Evolutionary conservation across 2,797 vertebrate species (phyloP).

Genomic region (Rhinophrynus dorsalis): DNA sequence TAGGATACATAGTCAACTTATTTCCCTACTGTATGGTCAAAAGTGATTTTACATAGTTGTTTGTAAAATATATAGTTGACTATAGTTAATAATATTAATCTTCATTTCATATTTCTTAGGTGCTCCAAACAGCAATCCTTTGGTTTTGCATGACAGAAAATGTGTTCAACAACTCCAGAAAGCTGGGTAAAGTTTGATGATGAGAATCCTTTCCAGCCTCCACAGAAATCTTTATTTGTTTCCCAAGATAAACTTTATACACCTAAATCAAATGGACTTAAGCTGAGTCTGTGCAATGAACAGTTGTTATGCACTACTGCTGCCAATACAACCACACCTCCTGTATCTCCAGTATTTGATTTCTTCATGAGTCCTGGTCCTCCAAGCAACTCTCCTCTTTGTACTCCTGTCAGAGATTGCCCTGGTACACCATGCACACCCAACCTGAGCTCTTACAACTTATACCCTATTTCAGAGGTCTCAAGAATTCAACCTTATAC

Average conservation of each 20-base stretch:
- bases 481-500: conserved; percentile 47
- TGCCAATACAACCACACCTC: conserved; percentile 68
- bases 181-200: conserved; percentile 98
- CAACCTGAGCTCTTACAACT: conserved; percentile 65
- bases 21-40: too few species aligned
- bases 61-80: too few species aligned
- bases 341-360: conserved; percentile 80
- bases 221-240: conserved; percentile 67
- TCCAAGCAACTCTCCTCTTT: conserved; percentile 87
- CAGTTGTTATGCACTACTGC: conserved; percentile 74
- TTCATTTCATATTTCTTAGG: too few species aligned
- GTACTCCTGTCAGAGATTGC: conserved; percentile 80
- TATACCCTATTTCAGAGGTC: conserved; percentile 69
- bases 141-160: conserved; percentile 56
- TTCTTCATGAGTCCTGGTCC: conserved; percentile 81
- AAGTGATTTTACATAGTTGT: too few species aligned
- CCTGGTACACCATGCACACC: conserved; percentile 69
- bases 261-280: conserved; percentile 86
- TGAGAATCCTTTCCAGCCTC: conserved; percentile 70
- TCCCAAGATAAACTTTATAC: conserved; percentile 64
- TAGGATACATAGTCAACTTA: too few species aligned
- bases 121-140: neutral
- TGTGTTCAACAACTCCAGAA: conserved; percentile 90
- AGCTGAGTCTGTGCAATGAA: conserved; percentile 77
- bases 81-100: too few species aligned